Conservation (phyloP, 2,113 vertebrate species). For the Tachysurus fulvidraco region DNA sequence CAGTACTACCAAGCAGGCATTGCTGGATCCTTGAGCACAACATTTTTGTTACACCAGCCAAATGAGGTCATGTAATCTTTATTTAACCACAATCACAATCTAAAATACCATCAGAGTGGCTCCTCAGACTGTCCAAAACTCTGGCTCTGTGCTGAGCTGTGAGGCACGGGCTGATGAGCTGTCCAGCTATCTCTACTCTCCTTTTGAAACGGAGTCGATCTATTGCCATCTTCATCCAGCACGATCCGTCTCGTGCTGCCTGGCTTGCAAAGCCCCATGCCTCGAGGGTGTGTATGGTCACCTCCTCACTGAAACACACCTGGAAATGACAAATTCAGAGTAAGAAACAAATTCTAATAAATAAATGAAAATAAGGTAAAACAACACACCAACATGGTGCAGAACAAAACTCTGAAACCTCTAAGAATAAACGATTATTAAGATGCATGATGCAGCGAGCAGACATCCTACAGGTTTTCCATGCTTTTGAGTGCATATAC, state of each 20-base stretch:
- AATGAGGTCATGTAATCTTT: too few species aligned
- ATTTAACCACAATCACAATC: too few species aligned
- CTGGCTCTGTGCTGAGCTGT: constrained; percentile 50
- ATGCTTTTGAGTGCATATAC: not conserved
- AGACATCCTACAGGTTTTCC: not conserved
- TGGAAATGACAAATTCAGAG: constrained; percentile 22
- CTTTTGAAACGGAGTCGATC: constrained; percentile 55
- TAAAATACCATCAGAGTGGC: not conserved
- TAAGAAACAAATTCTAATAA: not conserved
- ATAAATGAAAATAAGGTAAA: not conserved
- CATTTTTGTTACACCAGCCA: too few species aligned
- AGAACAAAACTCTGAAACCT: not conserved
- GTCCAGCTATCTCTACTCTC: constrained; percentile 39
- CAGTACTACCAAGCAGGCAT: too few species aligned
- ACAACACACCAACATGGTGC: not conserved
- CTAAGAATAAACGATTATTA: not conserved
- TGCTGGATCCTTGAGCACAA: too few species aligned
- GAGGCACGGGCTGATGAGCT: constrained; percentile 40
- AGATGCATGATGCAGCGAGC: not conserved
- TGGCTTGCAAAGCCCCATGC: constrained; percentile 44
- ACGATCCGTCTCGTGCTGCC: constrained; percentile 49
- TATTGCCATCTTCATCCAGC: constrained; percentile 57
- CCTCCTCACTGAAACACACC: constrained; percentile 52
- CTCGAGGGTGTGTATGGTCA: constrained; percentile 48
- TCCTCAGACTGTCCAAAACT: constrained; percentile 41